Percentiles rank a stretch among this genome's conserved stretches.
Conservation (phyloP, 2,888 invertebrate genomes). For the Mellilla xanthometata region DNA sequence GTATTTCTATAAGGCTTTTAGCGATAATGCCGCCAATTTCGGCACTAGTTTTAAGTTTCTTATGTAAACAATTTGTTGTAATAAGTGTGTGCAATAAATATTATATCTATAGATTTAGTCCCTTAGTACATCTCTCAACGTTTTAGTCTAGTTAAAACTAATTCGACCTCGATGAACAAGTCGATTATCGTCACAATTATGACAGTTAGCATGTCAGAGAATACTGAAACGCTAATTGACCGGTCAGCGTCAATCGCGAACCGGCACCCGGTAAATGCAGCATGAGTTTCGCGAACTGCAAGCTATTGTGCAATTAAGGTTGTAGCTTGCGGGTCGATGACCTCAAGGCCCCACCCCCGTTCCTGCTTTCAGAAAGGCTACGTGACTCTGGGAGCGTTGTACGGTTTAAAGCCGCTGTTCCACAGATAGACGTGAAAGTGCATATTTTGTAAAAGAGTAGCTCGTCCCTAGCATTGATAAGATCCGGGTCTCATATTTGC, state of each 20-base stretch:
- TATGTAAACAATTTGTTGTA: too few relatives aligned
- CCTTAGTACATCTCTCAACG: too few relatives aligned
- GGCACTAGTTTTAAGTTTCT: too few relatives aligned
- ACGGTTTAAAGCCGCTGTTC: slow-evolving; percentile 27
- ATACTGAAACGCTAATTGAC: slow-evolving; percentile 35
- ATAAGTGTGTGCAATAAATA: too few relatives aligned
- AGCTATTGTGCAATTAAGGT: slow-evolving; percentile 67
- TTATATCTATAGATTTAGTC: too few relatives aligned
- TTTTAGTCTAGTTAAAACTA: slow-evolving; percentile 9
- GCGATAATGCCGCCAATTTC: too few relatives aligned
- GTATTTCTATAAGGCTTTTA: too few relatives aligned
- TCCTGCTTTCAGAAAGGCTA: slow-evolving; percentile 43
- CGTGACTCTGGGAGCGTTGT: slow-evolving; percentile 64
- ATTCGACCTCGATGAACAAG: slow-evolving; percentile 25
- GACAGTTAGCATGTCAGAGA: slow-evolving; percentile 21
- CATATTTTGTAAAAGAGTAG: too few relatives aligned
- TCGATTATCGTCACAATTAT: slow-evolving; percentile 36
- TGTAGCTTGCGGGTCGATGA: slow-evolving; percentile 59
- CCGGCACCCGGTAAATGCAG: slow-evolving; percentile 44
- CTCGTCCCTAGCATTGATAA: too few relatives aligned
- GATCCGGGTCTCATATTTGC: too few relatives aligned
- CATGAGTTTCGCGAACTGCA: slow-evolving; percentile 45
- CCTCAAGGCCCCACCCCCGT: slow-evolving; percentile 48
- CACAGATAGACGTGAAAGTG: too few relatives aligned
- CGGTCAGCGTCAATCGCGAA: slow-evolving; percentile 34